Conservation (phyloP, 1,140 invertebrate species). For the Saccostrea echinata region DNA sequence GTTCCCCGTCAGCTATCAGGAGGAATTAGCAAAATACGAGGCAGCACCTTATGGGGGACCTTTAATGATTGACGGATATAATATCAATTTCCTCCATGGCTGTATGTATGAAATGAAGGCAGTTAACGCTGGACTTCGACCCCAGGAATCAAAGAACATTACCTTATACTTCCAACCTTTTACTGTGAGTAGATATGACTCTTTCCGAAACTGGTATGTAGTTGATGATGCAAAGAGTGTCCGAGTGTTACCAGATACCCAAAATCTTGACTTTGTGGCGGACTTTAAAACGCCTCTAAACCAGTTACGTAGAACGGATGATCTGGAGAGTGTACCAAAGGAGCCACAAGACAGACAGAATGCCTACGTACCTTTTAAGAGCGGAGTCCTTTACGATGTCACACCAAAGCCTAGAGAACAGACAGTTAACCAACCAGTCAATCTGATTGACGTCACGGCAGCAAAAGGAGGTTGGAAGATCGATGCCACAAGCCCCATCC, state of each 20-base stretch:
- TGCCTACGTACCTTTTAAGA: background rate
- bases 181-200: background rate
- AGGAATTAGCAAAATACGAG: background rate
- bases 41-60: background rate
- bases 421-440: background rate
- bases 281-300: conserved; percentile 18
- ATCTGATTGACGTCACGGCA: background rate
- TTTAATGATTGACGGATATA: background rate
- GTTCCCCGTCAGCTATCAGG: background rate
- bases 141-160: background rate
- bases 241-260: background rate
- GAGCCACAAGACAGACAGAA: conserved; percentile 8
- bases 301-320: conserved; percentile 28
- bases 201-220: conserved; percentile 8
- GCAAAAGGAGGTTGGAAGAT: background rate
- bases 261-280: background rate
- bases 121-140: background rate
- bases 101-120: conserved; percentile 21
- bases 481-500: background rate
- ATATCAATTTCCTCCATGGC: background rate
- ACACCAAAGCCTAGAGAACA: conserved; percentile 4
- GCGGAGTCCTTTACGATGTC: background rate
- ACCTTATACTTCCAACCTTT: conserved; percentile 10
- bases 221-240: background rate
- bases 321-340: background rate